Conservation (phyloP, 2,797 vertebrate species). For the Phataginus tetradactyla region DNA sequence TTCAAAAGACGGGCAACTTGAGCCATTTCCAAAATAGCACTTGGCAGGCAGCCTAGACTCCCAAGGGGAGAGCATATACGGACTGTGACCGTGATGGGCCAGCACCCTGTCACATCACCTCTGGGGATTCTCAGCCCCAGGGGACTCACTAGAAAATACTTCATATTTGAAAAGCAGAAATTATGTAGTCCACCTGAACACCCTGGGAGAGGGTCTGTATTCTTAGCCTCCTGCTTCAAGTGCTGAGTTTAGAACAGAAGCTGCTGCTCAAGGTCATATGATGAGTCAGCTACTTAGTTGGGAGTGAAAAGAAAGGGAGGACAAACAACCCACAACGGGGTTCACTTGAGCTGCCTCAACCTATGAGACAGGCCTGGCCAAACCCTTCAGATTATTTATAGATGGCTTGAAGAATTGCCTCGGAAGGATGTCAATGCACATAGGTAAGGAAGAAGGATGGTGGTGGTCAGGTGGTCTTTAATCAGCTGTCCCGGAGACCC, state of each 20-base stretch:
- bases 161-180: constrained; percentile 74
- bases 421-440: constrained; percentile 9
- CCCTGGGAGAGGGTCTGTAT: constrained; percentile 50
- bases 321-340: constrained; percentile 45
- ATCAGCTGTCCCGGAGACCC: constrained; percentile 20
- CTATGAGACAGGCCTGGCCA: constrained; percentile 20
- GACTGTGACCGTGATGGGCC: constrained; percentile 69
- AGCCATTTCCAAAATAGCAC: constrained; percentile 76
- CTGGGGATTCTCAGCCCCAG: constrained; percentile 71
- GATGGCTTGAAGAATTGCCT: constrained; percentile 34
- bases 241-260: constrained; percentile 75
- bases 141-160: constrained; percentile 73
- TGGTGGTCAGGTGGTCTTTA: neutral
- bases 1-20: constrained; percentile 72
- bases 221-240: constrained; percentile 70
- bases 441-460: constrained; percentile 21
- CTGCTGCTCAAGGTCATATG: constrained; percentile 69
- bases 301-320: constrained; percentile 13
- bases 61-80: constrained; percentile 64
- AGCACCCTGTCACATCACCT: constrained; percentile 76
- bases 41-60: constrained; percentile 78
- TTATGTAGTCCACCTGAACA: constrained; percentile 77
- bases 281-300: constrained; percentile 69
- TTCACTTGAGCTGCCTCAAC: constrained; percentile 42
- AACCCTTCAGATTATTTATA: neutral